A percentile compares a stretch with the other conserved stretches of the same genome.
phyloP scores from a whole-genome alignment of 2,888 invertebrate species.

The Acronicta alni region DNA sequence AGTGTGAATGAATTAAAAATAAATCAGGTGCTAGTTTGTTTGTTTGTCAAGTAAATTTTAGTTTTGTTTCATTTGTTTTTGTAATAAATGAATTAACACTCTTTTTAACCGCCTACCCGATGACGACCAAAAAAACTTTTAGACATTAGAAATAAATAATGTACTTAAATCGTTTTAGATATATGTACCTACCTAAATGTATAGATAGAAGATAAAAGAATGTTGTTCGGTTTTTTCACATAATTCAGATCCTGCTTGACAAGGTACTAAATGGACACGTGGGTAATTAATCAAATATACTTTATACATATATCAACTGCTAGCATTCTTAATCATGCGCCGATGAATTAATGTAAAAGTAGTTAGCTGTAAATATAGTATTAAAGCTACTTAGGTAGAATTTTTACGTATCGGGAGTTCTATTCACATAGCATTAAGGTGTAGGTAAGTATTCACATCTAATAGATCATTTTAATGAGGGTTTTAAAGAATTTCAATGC shows the following conservation, averaged over 20 bases:
- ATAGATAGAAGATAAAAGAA: constrained; percentile 16
- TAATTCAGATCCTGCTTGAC: constrained; percentile 52
- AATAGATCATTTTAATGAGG: too few relatives aligned
- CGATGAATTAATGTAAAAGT: constrained; percentile 11
- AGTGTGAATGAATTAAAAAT: constrained; percentile 11
- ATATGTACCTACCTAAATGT: not conserved
- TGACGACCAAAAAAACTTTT: not conserved
- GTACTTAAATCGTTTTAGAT: too few relatives aligned
- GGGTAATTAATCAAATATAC: constrained; percentile 36
- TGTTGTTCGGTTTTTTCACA: constrained; percentile 21
- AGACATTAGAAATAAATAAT: not conserved
- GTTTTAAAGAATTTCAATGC: too few relatives aligned
- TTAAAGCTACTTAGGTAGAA: too few relatives aligned
- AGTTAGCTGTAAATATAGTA: too few relatives aligned
- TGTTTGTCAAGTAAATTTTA: not conserved
- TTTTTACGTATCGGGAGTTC: too few relatives aligned
- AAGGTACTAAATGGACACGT: constrained; percentile 28
- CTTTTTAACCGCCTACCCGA: too few relatives aligned
- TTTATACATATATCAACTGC: constrained; percentile 15
- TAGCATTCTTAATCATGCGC: constrained; percentile 17
- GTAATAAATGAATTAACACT: too few relatives aligned
- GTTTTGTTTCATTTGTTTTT: constrained; percentile 9
- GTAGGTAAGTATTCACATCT: too few relatives aligned
- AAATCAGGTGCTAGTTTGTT: not conserved
- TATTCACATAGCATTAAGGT: too few relatives aligned